Evolutionary conservation across 2,888 invertebrate genomes (phyloP), one percentile per base, ranked within the genome.

Genomic region (Thyatira batis): DNA sequence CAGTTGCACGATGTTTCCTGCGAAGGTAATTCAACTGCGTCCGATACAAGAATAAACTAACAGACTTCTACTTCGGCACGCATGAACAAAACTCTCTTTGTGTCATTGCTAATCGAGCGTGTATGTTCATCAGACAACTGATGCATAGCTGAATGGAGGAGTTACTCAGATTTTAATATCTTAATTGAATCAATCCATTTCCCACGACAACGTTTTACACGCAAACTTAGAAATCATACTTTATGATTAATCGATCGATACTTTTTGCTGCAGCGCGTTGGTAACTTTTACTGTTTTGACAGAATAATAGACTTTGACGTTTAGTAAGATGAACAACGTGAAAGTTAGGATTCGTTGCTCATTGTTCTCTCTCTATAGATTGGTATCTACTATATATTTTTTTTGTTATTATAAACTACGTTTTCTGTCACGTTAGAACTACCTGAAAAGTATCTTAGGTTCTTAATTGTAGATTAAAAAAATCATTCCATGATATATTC

Each of bases 181-280:
- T 72, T 80, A 82, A 85, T 83, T 76, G 71, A 85, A 78, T 80
- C 79, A 76, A 76, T 78, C 74, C 78, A 75, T 73, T 85, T 86
- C 84, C 76, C 84, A 84, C 82, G 80, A 74, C 61, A 71, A 57
- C 52, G 56, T 53, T 59, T 61, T 61, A 62, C 77, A 74, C 69
- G 72, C 69, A 60, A 68, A 55, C 63, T 62, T 73, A 70, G 69
- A 74, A 70, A 73, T 61, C 64, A 67, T 55, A 30, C 33, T 48
- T 49, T 53, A 48, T 56, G 53, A 63, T 65, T 63, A 51, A 65
- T 63, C 65, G 53, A 48, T 51, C 25, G 45, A 50, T 56, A 48
- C 50, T 52, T 55, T 57, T 60, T 60, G 30, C 54, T 56, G 54
- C 53, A 58, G 57, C 51, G 57, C 51, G 55, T 49, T 57, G 62